Conservation (phyloP, 2,888 invertebrate species). For the Chalcis sispes region DNA sequence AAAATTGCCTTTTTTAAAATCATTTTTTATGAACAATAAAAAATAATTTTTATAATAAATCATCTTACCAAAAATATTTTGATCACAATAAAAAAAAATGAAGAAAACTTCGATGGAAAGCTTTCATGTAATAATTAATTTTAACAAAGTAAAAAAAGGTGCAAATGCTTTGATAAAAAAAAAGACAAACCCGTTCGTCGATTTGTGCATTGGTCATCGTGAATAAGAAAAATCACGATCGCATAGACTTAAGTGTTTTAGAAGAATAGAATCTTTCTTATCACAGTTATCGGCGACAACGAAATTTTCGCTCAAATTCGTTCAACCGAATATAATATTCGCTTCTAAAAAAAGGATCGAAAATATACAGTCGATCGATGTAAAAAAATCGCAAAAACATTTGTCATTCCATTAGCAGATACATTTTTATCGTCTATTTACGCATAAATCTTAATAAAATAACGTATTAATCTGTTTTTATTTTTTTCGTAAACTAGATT, state of each 20-base stretch:
- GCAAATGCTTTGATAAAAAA: constrained; percentile 10
- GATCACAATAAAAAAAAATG: neutral
- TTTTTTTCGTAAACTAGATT: constrained; percentile 35
- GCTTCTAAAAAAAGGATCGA: constrained; percentile 47
- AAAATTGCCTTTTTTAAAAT: neutral
- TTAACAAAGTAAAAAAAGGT: constrained; percentile 35
- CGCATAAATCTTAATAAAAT: constrained; percentile 44
- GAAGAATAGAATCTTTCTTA: constrained; percentile 69
- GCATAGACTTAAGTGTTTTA: constrained; percentile 51
- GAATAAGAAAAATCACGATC: constrained; percentile 39
- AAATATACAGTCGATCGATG: constrained; percentile 49
- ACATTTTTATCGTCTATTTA: constrained; percentile 36
- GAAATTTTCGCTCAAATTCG: constrained; percentile 56
- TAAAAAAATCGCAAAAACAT: constrained; percentile 49
- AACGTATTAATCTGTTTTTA: constrained; percentile 37
- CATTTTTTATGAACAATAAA: constrained; percentile 4
- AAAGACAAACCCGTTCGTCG: constrained; percentile 33
- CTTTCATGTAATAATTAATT: constrained; percentile 1
- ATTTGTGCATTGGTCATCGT: constrained; percentile 35
- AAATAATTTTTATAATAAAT: neutral
- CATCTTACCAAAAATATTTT: neutral
- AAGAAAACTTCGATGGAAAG: neutral
- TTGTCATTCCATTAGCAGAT: constrained; percentile 51
- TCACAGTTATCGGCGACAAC: constrained; percentile 73
- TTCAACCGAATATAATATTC: constrained; percentile 52